phyloP scores from a whole-genome alignment of 2,888 invertebrate genomes.

The Cheilosia soror region DNA sequence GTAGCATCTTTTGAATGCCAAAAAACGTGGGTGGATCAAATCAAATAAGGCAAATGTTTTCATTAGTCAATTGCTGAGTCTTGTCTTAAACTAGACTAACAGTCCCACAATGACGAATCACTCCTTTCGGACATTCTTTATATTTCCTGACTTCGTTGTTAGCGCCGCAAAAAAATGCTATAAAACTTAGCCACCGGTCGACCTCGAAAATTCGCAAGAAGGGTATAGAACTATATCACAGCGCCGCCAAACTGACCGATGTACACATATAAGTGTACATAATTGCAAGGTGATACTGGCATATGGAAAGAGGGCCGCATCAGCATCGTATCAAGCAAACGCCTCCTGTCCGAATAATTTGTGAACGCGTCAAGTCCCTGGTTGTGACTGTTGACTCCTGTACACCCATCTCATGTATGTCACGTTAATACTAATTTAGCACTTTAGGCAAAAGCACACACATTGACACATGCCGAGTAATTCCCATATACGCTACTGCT shows the following conservation, averaged over 20 bases:
- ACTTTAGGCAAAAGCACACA: constrained; percentile 22
- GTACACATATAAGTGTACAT: neutral
- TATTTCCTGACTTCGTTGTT: too few relatives aligned
- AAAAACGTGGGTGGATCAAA: too few relatives aligned
- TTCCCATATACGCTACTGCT: neutral
- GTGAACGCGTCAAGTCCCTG: constrained; percentile 45
- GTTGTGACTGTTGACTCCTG: constrained; percentile 42
- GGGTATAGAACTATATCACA: neutral
- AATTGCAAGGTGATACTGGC: constrained; percentile 7
- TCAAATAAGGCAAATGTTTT: too few relatives aligned
- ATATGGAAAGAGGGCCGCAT: neutral
- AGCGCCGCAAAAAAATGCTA: too few relatives aligned
- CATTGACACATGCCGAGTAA: neutral
- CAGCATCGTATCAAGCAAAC: constrained; percentile 12
- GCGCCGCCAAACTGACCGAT: neutral
- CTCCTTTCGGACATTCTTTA: too few relatives aligned
- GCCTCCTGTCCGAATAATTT: constrained; percentile 62
- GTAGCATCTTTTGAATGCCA: too few relatives aligned
- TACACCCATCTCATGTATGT: constrained; percentile 46
- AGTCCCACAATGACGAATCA: too few relatives aligned
- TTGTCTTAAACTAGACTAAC: too few relatives aligned
- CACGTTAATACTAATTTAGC: constrained; percentile 60
- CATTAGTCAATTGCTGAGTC: too few relatives aligned
- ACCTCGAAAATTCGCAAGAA: neutral
- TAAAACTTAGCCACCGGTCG: neutral